Conservation (phyloP, 2,888 invertebrate genomes). For the Nephrocerus scutellatus region DNA sequence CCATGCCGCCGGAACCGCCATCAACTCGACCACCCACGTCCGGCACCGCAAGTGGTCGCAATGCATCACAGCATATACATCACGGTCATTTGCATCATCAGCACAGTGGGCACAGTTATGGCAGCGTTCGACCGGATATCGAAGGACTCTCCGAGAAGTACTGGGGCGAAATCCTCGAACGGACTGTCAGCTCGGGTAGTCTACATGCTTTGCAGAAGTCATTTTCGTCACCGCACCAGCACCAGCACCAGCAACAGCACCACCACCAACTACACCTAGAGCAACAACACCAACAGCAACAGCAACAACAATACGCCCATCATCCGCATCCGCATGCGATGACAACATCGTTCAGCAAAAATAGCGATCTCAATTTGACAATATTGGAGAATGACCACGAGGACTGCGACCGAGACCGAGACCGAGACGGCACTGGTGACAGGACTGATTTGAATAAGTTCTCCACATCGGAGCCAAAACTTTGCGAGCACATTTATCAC, state of each 20-base stretch:
- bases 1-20: conserved; percentile 46
- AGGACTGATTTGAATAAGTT: conserved; percentile 41
- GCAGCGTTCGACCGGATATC: conserved; percentile 50
- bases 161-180: conserved; percentile 71
- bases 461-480: conserved; percentile 44
- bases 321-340: conserved; percentile 22
- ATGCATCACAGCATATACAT: conserved; percentile 35
- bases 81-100: conserved; percentile 10
- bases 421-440: conserved; percentile 16
- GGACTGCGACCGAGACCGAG: conserved; percentile 23
- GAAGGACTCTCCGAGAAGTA: conserved; percentile 65
- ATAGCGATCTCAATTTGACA: conserved; percentile 44
- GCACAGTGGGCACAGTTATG: conserved; percentile 18
- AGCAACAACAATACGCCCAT: conserved; percentile 17
- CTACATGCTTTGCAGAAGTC: conserved; percentile 60
- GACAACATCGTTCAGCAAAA: conserved; percentile 44
- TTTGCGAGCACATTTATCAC: conserved; percentile 46
- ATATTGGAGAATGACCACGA: conserved; percentile 19
- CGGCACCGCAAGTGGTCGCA: conserved; percentile 26
- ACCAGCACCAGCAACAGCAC: conserved; percentile 28
- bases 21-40: conserved; percentile 39
- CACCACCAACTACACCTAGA: conserved; percentile 16
- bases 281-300: conserved; percentile 26
- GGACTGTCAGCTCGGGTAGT: conserved; percentile 68
- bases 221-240: conserved; percentile 35